Evolutionary conservation across 2,888 invertebrate genomes (phyloP).

Genomic region (Frankliniella fusca): DNA sequence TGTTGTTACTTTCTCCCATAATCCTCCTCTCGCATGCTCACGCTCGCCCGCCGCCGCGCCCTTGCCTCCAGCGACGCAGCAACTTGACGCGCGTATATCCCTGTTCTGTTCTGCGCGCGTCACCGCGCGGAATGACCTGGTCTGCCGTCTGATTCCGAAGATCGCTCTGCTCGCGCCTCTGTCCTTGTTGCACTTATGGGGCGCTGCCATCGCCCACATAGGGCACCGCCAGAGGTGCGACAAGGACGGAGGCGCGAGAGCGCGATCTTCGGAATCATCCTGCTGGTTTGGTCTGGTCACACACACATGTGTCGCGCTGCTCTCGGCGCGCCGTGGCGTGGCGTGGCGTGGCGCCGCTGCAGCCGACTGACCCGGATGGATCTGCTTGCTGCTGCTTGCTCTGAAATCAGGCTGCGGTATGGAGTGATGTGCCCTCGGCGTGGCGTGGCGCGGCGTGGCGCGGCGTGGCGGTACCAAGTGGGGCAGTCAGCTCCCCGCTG

Average conservation of each 20-base stretch:
- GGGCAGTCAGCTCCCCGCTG: neutral
- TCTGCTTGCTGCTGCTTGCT: too few species aligned
- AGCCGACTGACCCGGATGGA: neutral
- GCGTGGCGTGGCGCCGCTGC: too few species aligned
- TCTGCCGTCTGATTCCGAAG: too few species aligned
- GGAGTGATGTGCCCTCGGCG: too few species aligned
- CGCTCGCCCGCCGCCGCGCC: neutral
- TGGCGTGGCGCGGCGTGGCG: neutral
- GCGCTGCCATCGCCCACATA: too few species aligned
- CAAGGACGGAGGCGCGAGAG: too few species aligned
- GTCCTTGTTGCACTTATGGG: too few species aligned
- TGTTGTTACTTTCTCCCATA: slow-evolving; percentile 11
- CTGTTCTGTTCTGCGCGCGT: neutral
- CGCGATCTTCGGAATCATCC: too few species aligned
- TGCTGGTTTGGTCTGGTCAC: too few species aligned
- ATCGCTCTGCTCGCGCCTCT: too few species aligned
- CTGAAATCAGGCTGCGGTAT: too few species aligned
- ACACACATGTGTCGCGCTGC: neutral
- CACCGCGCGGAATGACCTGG: neutral
- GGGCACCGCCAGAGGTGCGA: too few species aligned
- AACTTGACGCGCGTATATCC: neutral
- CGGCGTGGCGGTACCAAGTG: neutral
- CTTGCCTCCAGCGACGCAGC: neutral
- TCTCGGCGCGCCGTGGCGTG: neutral
- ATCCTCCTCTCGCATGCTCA: neutral